phyloP scores from a whole-genome alignment of 2,888 invertebrate species.

The Pseudococcus jackbeardsleyi region DNA sequence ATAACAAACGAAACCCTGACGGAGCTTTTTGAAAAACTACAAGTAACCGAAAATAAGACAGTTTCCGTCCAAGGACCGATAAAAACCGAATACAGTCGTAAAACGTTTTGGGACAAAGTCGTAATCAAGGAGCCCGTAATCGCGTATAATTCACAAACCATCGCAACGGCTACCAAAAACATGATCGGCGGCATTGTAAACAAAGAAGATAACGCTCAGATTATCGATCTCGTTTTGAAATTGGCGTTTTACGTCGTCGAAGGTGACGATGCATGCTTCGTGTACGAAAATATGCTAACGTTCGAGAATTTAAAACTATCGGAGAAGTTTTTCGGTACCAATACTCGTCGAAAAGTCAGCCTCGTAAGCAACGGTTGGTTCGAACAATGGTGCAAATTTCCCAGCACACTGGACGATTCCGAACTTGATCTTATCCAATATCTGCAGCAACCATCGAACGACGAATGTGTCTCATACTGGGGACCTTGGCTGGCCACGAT shows the following conservation, averaged over 20 bases:
- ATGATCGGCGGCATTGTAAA: not conserved
- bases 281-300: not conserved
- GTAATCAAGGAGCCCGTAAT: not conserved
- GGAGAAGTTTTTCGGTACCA: not conserved
- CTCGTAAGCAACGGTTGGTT: not conserved
- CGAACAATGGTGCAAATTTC: not conserved
- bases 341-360: not conserved
- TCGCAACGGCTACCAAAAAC: not conserved
- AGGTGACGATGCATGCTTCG: not conserved
- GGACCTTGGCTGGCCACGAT: not conserved
- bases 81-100: not conserved
- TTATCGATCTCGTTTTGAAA: not conserved
- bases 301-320: not conserved
- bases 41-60: not conserved
- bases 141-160: not conserved
- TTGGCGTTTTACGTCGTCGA: not conserved
- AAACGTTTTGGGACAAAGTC: not conserved
- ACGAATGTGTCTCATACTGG: not conserved
- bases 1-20: not conserved
- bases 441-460: not conserved
- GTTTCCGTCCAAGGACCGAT: not conserved
- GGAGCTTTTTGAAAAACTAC: not conserved
- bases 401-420: not conserved
- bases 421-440: not conserved
- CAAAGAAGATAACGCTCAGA: conserved; percentile 4